Evolutionary conservation across 2,888 invertebrate species (phyloP).

Genomic region (Nomada ruficornis): DNA sequence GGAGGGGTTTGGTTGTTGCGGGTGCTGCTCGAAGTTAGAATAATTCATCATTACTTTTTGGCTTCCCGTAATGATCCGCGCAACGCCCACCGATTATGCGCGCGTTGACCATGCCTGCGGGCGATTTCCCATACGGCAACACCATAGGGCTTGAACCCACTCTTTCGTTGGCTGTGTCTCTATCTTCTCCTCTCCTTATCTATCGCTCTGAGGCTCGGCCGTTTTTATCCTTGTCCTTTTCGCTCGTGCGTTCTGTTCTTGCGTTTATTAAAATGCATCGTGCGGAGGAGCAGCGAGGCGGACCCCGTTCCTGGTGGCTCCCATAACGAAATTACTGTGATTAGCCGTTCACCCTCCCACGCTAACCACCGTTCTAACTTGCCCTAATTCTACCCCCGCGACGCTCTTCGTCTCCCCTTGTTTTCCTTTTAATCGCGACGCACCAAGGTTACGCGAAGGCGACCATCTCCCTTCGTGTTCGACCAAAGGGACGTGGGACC

Average conservation of each 20-base stretch:
- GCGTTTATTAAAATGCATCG: conserved; percentile 77
- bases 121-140: conserved; percentile 81
- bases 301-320: conserved; percentile 67
- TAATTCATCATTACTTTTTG: conserved; percentile 81
- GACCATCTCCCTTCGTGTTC: conserved; percentile 43
- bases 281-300: conserved; percentile 54
- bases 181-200: conserved; percentile 21
- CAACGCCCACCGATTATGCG: conserved; percentile 80
- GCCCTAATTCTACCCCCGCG: conserved; percentile 73
- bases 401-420: conserved; percentile 36
- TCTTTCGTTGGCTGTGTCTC: conserved; percentile 40
- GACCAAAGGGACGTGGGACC: neutral
- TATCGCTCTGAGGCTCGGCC: neutral
- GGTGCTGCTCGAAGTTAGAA: conserved; percentile 69
- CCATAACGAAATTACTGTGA: conserved; percentile 79
- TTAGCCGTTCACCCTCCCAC: conserved; percentile 77
- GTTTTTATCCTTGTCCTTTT: conserved; percentile 24
- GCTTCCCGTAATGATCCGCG: conserved; percentile 79
- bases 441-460: conserved; percentile 53
- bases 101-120: conserved; percentile 77
- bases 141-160: conserved; percentile 65
- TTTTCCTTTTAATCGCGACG: conserved; percentile 47
- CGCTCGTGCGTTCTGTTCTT: conserved; percentile 47
- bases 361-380: conserved; percentile 75
- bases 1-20: conserved; percentile 54